Conservation (phyloP, 2,797 vertebrate genomes). For the Sebastolobus altivelis region DNA sequence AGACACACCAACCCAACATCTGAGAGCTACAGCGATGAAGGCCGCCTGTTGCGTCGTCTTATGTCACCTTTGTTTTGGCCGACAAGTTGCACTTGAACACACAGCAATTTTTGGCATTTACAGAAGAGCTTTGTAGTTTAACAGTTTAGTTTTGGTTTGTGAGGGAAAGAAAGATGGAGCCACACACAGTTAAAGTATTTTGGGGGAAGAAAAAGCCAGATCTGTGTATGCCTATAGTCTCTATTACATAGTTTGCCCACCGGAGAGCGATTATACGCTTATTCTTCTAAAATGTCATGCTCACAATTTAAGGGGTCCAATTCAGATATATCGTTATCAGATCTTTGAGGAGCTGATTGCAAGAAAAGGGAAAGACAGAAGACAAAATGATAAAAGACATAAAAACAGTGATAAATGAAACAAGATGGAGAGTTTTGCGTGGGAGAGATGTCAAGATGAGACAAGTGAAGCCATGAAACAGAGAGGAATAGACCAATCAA, state of each 20-base stretch:
- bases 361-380: neutral
- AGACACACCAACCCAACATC: too few species aligned
- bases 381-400: neutral
- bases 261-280: neutral
- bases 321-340: neutral
- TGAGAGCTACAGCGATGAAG: too few species aligned
- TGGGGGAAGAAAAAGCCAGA: neutral
- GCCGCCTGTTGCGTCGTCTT: too few species aligned
- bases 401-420: neutral
- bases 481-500: neutral
- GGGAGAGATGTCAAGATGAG: neutral
- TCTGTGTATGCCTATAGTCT: neutral
- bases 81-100: too few species aligned
- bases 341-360: neutral
- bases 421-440: neutral
- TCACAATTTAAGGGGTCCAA: too few species aligned
- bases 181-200: neutral
- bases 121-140: too few species aligned
- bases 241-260: neutral
- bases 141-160: neutral
- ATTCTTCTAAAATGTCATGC: neutral
- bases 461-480: too few species aligned
- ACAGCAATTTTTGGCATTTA: neutral
- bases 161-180: neutral
- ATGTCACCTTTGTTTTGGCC: too few species aligned